Base-by-base conservation (phyloP, 2,888 invertebrate species). In the Himalopsyche tibetana region DNA sequence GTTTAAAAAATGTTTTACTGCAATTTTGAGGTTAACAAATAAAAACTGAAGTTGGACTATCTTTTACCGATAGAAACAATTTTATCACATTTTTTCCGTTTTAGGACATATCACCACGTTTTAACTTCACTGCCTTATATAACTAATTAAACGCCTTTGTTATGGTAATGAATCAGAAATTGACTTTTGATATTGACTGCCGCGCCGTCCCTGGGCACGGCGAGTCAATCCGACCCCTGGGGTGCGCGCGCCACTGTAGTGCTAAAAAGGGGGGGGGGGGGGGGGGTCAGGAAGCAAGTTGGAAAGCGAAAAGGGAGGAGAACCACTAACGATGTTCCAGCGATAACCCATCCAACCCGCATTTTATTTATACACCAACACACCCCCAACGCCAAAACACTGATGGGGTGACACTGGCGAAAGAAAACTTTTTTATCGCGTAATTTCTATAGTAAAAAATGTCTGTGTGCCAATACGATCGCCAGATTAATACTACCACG, bases 321-420 rank as follows among this genome's bases (percentile, higher is more conserved):
- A 36, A 74, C 74, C 74, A 36, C 74, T 74, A 74, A 74, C 74
- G 74, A 74, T 74, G 74, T 74, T 74, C 74, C 74, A 74, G 74
- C 74, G 74, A 74, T 74, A 74, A 74, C 74, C 74, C 74, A 74
- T 74, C 74, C 74, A 74, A 38, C 15, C 74, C 74, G 74, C 74
- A 74, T 74, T 74, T 74, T 74, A 74, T 74, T 74, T 74, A 74
- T 74, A 36, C 74, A 74, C 74, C 36, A 38, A 36, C 74, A 36
- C 63, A 28, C 8, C 63, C 63, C 63, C 63, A 19, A 9, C 38
- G 36, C 12, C 74, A 74, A 36, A 28, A 74, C 36, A 28, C 36
- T 19, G 5, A 5, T 36, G 4, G 74, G 74, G 74, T 74, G 74
- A 74, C 74, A 28, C 19, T 28, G 63, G n/a, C 63, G 28, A 63